These are phyloP conservation scores for Schizaphis graminum DNA, from an alignment of 2,888 invertebrate genomes.

Conservation along the genomic window DNA sequence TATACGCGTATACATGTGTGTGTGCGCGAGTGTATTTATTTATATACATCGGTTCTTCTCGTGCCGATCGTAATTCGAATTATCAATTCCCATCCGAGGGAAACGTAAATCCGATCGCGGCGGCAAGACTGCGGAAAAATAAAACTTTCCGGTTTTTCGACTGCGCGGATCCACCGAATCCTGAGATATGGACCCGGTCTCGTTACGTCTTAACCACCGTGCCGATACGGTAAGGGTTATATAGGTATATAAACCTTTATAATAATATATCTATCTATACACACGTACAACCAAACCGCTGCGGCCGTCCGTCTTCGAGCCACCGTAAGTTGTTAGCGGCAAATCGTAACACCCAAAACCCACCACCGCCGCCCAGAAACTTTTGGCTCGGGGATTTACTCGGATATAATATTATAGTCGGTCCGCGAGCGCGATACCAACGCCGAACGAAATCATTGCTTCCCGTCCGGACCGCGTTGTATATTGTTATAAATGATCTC, in stretches of 20 bases:
- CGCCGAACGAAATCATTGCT: background rate
- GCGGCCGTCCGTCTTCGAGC: background rate
- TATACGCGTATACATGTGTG: background rate
- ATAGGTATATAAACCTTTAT: background rate
- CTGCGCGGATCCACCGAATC: constrained; percentile 6
- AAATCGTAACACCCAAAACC: constrained; percentile 17
- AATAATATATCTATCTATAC: too few species aligned
- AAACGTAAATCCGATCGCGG: constrained; percentile 28
- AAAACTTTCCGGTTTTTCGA: constrained; percentile 26
- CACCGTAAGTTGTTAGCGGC: background rate
- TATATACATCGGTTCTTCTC: background rate
- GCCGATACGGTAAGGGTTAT: background rate
- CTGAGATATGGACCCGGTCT: constrained; percentile 42
- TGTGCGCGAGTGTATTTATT: background rate
- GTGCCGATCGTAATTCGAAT: constrained; percentile 57
- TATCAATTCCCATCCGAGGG: constrained; percentile 62
- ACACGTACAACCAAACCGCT: background rate
- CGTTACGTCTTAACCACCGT: constrained; percentile 4
- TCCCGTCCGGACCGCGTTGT: background rate
- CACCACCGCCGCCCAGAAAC: constrained; percentile 4
- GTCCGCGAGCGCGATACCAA: background rate
- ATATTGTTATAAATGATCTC: constrained; percentile 48
- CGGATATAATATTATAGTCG: background rate
- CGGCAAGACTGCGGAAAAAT: background rate
- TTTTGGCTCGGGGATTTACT: constrained; percentile 39